Evolutionary conservation across 2,797 vertebrate species (phyloP).

Genomic region (Helarctos malayanus): DNA sequence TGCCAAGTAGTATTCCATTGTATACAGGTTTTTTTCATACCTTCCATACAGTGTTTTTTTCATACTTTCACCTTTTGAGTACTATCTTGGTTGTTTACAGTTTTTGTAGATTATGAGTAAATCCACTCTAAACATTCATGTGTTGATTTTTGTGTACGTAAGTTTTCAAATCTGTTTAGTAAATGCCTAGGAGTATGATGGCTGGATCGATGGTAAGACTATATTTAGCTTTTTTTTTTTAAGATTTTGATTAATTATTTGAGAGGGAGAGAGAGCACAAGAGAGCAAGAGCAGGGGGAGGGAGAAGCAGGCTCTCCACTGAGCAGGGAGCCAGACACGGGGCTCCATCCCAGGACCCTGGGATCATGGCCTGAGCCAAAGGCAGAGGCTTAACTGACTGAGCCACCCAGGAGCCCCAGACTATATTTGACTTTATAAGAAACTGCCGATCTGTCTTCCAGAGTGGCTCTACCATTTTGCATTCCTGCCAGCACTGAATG

Average conservation of each 20-base stretch:
- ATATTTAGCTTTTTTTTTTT: background rate
- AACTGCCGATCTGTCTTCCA: background rate
- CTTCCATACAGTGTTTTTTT: background rate
- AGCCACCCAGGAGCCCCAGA: background rate
- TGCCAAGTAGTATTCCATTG: background rate
- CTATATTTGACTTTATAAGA: background rate
- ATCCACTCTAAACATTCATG: background rate
- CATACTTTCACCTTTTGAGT: background rate
- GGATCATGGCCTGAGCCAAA: background rate
- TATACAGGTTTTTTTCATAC: background rate
- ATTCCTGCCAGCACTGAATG: background rate
- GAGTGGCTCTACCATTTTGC: background rate
- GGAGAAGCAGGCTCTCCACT: background rate
- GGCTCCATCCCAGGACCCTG: background rate
- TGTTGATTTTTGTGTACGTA: background rate
- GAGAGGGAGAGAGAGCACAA: no score
- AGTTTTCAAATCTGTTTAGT: background rate
- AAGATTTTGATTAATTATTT: no score
- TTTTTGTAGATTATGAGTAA: constrained; percentile 1
- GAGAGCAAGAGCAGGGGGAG: no score
- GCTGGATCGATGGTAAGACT: background rate
- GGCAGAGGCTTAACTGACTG: background rate
- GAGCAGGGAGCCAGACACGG: background rate
- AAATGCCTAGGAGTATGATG: background rate
- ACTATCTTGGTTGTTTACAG: background rate